Base-by-base conservation (phyloP, 2,113 vertebrate genomes). In the Dromas ardeola region DNA sequence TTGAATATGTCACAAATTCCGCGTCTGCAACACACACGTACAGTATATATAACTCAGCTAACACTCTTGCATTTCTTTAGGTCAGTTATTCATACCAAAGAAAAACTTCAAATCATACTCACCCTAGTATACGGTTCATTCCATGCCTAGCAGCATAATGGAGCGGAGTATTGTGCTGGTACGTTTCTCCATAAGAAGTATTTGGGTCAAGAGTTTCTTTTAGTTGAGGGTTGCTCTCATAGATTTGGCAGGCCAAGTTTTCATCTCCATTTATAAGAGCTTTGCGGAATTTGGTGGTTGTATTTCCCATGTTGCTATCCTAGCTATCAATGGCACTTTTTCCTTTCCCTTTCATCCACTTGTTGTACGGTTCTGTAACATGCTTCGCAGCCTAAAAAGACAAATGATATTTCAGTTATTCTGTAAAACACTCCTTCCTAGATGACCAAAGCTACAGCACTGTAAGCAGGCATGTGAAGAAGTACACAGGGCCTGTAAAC, bases 171-270 rank as follows among this genome's bases (percentile, higher is more conserved):
- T 99, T 99, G 98, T 99, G 99, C 98, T 99, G 99, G 97, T 99
- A 99, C 12, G 99, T 99, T 93, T 99, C 99, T 97, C 99, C 99
- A 52, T 99, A 99, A 59, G 99, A 99, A 95, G 99, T 98, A 97
- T 99, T 99, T 96, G 99, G 99, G 98, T 99, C 99, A 97, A 99
- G 98, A 91, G 99, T 99, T 97, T 99, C 99, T 98, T 99, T 99
- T 72, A 99, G 98, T 94, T 99, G 99, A 63, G 98, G 99, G 97
- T 99, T 99, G 97, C 99, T 99, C 97, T 99, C 99, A 30, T 99
- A 99, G 80, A 99, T 99, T 94, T 99, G 99, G 98, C 98, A 99
- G 94, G 99, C 99, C 97, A 99, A 97, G 93, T 98, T 97, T 98
- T 99, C 99, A 94, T 99, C 99, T 96, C 99, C 99, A 59, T 99